A percentile compares a stretch with the other conserved stretches of the same genome.
Conservation (phyloP, 2,888 invertebrate genomes). For the Petrolisthes cinctipes region DNA sequence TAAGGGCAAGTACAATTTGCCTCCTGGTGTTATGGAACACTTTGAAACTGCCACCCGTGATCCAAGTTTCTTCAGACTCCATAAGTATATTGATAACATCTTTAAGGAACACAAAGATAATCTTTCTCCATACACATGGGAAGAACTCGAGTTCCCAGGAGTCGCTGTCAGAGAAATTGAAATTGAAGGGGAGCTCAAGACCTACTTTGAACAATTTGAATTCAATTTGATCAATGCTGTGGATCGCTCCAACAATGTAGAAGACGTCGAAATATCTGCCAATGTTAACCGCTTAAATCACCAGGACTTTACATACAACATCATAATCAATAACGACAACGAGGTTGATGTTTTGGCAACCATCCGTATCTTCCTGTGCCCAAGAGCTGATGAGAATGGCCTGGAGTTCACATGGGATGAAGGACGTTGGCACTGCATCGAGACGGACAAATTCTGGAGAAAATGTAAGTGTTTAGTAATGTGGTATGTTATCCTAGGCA, state of each 20-base stretch:
- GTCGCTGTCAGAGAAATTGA: conserved; percentile 71
- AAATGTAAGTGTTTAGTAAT: conserved; percentile 58
- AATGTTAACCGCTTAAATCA: conserved; percentile 67
- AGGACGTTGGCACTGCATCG: conserved; percentile 66
- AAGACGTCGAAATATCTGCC: conserved; percentile 59
- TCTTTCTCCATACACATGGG: conserved; percentile 76
- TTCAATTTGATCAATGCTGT: conserved; percentile 69
- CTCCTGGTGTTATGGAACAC: conserved; percentile 71
- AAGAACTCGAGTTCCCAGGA: conserved; percentile 64
- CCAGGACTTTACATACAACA: conserved; percentile 67
- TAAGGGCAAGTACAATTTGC: conserved; percentile 69
- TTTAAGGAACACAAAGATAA: conserved; percentile 76
- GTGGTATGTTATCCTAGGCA: not conserved
- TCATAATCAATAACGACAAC: conserved; percentile 64
- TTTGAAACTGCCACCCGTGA: conserved; percentile 78
- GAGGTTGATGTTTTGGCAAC: conserved; percentile 63
- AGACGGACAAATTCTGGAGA: conserved; percentile 66
- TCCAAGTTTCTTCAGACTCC: conserved; percentile 80
- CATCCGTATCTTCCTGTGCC: conserved; percentile 67
- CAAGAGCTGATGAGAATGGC: conserved; percentile 66
- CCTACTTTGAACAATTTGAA: conserved; percentile 67
- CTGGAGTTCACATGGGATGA: conserved; percentile 65
- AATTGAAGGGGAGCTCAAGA: conserved; percentile 71
- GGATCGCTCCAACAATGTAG: conserved; percentile 33
- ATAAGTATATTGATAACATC: conserved; percentile 77